Conservation (phyloP, 1,140 invertebrate genomes). For the Phenacoccus solenopsis region DNA sequence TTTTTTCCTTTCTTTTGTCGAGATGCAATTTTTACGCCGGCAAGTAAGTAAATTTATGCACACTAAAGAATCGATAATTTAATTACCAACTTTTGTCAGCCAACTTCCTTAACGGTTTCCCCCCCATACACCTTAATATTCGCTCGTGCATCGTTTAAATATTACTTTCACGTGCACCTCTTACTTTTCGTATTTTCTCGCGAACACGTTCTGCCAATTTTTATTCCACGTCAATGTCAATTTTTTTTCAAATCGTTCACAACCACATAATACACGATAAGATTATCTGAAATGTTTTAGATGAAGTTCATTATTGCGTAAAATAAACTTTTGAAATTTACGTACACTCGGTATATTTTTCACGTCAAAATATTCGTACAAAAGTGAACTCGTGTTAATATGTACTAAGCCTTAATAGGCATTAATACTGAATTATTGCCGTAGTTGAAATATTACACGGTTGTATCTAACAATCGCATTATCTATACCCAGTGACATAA, state of each 20-base stretch:
- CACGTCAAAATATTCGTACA: too few relatives aligned
- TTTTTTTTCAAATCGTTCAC: not conserved
- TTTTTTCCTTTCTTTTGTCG: not conserved
- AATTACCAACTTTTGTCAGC: not conserved
- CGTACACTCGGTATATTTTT: too few relatives aligned
- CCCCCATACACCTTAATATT: not conserved
- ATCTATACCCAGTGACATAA: not conserved
- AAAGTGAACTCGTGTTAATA: not conserved
- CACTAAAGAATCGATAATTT: not conserved
- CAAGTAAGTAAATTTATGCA: not conserved
- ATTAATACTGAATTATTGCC: not conserved
- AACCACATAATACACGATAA: too few relatives aligned
- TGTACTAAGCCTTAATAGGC: constrained; percentile 1
- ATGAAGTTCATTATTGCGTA: too few relatives aligned
- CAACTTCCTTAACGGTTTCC: not conserved
- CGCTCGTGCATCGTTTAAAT: not conserved
- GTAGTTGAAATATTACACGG: not conserved
- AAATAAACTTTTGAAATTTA: not conserved
- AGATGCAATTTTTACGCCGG: not conserved
- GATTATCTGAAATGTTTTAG: too few relatives aligned
- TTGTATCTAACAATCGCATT: not conserved
- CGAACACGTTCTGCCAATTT: not conserved
- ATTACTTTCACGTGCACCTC: not conserved
- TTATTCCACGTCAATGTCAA: not conserved
- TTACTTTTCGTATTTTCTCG: not conserved